Percentiles rank a stretch among this genome's conserved stretches.
Evolutionary conservation across 1,140 invertebrate genomes (phyloP).

Genomic region (Lepidurus couesii): DNA sequence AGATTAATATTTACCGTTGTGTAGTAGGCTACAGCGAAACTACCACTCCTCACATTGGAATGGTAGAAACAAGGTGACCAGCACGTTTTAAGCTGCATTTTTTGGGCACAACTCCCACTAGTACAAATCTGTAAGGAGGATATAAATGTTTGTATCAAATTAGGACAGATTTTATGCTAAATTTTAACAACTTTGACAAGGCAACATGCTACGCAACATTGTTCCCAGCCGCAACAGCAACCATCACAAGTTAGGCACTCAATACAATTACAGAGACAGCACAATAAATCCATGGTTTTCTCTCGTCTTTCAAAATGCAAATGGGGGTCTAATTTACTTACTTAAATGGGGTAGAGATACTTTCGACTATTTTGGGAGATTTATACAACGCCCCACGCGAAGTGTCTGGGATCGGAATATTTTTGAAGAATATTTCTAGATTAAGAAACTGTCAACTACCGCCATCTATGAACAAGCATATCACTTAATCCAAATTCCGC

Average conservation of each 20-base stretch:
- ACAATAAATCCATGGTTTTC: background rate
- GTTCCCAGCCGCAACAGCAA: background rate
- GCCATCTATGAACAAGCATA: too few relatives aligned
- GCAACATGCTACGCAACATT: background rate
- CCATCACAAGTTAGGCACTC: conserved; percentile 6
- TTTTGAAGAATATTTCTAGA: too few relatives aligned
- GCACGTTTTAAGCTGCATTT: conserved; percentile 68
- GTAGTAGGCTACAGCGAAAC: conserved; percentile 68
- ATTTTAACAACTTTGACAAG: background rate
- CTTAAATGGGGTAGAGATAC: too few relatives aligned
- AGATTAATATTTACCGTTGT: conserved; percentile 51
- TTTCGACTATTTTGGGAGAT: background rate
- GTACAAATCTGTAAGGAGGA: background rate
- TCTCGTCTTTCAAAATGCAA: background rate
- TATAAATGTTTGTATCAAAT: background rate
- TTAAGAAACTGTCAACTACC: too few relatives aligned
- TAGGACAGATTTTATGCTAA: background rate
- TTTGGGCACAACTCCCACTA: conserved; percentile 41
- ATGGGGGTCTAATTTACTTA: background rate
- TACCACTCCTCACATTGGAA: conserved; percentile 65
- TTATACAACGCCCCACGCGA: background rate
- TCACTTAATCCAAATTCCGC: too few relatives aligned
- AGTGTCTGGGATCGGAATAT: background rate
- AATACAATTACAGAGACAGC: conserved; percentile 4
- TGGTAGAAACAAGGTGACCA: conserved; percentile 84